Conservation (phyloP, 2,113 vertebrate species). For the Chloroceryle aenea region DNA sequence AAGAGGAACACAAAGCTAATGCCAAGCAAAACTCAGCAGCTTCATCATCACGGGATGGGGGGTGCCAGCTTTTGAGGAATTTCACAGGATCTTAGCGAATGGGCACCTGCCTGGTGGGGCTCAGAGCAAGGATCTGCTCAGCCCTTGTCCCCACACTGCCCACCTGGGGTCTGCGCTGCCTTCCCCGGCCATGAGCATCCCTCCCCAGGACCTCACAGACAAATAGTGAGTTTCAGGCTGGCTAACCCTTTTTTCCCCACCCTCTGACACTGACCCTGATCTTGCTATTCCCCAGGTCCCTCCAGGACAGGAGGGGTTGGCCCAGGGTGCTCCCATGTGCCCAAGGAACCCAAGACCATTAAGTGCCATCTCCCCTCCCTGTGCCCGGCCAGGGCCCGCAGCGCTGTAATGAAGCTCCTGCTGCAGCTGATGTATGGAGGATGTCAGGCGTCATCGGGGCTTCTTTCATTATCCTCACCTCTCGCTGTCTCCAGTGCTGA, state of each 20-base stretch:
- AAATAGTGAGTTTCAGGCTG: accelerated
- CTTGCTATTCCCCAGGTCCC: not conserved
- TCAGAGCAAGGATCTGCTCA: accelerated
- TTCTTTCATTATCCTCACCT: not conserved
- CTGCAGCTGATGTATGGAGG: not conserved
- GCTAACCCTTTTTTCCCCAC: not conserved
- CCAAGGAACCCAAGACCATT: accelerated
- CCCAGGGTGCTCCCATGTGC: not conserved
- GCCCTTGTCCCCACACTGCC: not conserved
- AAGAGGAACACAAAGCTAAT: accelerated
- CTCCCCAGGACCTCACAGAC: accelerated
- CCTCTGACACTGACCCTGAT: accelerated
- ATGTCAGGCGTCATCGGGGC: not conserved
- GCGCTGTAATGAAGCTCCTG: not conserved
- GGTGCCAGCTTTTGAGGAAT: accelerated
- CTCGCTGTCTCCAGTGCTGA: not conserved
- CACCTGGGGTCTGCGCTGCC: accelerated
- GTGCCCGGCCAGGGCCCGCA: accelerated
- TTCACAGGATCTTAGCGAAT: accelerated
- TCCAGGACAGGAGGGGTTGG: not conserved
- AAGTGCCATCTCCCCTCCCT: not conserved
- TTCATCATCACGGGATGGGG: accelerated
- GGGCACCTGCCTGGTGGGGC: not conserved
- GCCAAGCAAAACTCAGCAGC: accelerated
- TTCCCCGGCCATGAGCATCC: not conserved